These are phyloP conservation scores for Drosophila pachea DNA, from an alignment of 1,140 invertebrate species.

Conservation along the genomic window DNA sequence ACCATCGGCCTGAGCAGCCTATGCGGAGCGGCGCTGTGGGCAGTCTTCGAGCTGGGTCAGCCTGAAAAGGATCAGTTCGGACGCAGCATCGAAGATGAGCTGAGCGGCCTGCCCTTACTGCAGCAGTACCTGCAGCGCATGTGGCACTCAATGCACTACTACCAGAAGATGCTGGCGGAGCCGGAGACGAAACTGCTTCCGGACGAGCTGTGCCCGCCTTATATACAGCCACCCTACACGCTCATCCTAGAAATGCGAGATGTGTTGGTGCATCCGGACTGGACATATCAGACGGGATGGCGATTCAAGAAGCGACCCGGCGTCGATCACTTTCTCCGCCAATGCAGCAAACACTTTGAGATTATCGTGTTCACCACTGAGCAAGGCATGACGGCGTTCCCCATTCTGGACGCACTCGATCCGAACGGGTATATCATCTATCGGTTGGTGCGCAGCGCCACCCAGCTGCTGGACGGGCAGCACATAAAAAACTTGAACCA, in stretches of 20 bases:
- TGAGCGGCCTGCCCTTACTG: slow-evolving; percentile 83
- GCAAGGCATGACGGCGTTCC: slow-evolving; percentile 93
- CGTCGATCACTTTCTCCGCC: slow-evolving; percentile 95
- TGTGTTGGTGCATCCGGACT: slow-evolving; percentile 97
- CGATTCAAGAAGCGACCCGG: slow-evolving; percentile 98
- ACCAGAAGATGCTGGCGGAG: slow-evolving; percentile 92
- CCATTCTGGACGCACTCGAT: slow-evolving; percentile 95
- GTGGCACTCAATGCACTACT: slow-evolving; percentile 87
- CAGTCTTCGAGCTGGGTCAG: slow-evolving; percentile 84
- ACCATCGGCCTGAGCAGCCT: slow-evolving; percentile 79
- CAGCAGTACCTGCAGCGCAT: slow-evolving; percentile 88
- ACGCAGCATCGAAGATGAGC: slow-evolving; percentile 88
- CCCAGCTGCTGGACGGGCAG: slow-evolving; percentile 94
- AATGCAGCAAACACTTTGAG: slow-evolving; percentile 95
- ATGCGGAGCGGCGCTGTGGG: slow-evolving; percentile 79
- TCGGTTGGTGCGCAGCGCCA: slow-evolving; percentile 95
- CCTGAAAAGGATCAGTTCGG: slow-evolving; percentile 87
- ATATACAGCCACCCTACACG: slow-evolving; percentile 97
- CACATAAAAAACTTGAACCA: slow-evolving; percentile 97
- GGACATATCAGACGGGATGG: slow-evolving; percentile 91
- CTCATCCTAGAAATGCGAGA: slow-evolving; percentile 97
- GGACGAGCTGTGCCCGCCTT: slow-evolving; percentile 93
- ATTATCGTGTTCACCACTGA: slow-evolving; percentile 98
- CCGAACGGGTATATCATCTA: slow-evolving; percentile 93
- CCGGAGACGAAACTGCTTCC: slow-evolving; percentile 96